These are phyloP conservation scores for Tanypteryx hageni DNA, from an alignment of 2,888 invertebrate species.

Conservation along the genomic window DNA sequence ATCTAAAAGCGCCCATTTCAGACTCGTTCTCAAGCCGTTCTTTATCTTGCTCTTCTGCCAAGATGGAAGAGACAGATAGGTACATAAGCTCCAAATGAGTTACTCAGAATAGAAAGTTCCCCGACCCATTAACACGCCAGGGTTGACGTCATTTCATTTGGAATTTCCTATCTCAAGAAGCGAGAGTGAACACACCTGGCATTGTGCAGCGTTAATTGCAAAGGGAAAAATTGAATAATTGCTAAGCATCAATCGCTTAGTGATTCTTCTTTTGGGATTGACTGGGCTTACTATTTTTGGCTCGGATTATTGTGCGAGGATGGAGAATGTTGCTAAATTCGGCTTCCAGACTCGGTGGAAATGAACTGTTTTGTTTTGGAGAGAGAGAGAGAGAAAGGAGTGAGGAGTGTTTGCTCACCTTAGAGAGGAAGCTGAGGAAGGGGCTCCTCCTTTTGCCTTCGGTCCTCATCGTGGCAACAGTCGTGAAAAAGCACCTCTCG, in stretches of 20 bases:
- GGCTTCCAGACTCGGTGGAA: neutral
- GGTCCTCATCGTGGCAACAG: constrained; percentile 45
- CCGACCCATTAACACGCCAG: constrained; percentile 30
- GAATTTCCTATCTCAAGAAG: neutral
- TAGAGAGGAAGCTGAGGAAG: constrained; percentile 59
- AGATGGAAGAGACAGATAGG: constrained; percentile 24
- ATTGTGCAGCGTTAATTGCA: neutral
- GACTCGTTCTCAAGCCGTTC: constrained; percentile 8
- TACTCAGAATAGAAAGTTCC: constrained; percentile 50
- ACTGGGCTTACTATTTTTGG: neutral
- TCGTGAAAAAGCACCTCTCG: constrained; percentile 12
- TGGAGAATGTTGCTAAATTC: neutral
- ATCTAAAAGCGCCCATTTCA: neutral
- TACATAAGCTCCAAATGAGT: constrained; percentile 47
- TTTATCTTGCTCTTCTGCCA: constrained; percentile 31
- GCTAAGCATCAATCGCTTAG: neutral
- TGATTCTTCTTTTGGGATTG: neutral
- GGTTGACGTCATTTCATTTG: constrained; percentile 40
- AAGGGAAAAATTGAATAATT: neutral
- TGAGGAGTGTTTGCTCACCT: constrained; percentile 23
- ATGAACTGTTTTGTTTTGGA: constrained; percentile 4
- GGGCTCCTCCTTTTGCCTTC: constrained; percentile 50
- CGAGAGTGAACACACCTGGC: neutral
- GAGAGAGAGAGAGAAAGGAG: neutral
- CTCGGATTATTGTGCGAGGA: neutral